Evolutionary conservation across 1,140 invertebrate species (phyloP).

Genomic region (Drosophila albomicans): DNA sequence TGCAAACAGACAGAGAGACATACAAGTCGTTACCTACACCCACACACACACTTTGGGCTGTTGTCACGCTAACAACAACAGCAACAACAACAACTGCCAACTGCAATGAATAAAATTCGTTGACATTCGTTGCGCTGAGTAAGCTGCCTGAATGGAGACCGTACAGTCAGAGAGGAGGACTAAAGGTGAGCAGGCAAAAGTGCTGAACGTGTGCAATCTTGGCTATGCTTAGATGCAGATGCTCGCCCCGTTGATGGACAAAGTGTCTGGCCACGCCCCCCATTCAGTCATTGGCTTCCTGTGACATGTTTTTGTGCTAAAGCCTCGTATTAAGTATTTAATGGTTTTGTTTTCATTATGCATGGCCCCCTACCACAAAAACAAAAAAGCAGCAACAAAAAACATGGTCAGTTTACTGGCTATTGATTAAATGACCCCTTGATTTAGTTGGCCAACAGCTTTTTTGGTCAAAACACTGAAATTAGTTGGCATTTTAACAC

Average conservation of each 20-base stretch:
- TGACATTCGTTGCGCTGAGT: constrained; percentile 76
- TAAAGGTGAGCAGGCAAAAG: neutral
- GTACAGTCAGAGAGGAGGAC: neutral
- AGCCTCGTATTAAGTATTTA: constrained; percentile 70
- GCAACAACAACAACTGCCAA: constrained; percentile 43
- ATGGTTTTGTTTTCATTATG: constrained; percentile 77
- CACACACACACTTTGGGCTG: constrained; percentile 29
- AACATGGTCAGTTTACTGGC: constrained; percentile 62
- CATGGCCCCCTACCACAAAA: constrained; percentile 24
- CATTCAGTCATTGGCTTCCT: constrained; percentile 51
- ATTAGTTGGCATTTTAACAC: constrained; percentile 84
- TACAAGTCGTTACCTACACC: constrained; percentile 42
- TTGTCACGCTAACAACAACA: constrained; percentile 38
- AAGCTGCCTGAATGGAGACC: constrained; percentile 37
- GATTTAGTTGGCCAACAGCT: constrained; percentile 45
- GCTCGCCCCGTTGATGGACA: constrained; percentile 45
- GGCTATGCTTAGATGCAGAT: constrained; percentile 55
- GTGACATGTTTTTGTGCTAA: constrained; percentile 67
- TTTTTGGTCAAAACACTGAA: constrained; percentile 75
- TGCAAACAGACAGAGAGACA: constrained; percentile 41
- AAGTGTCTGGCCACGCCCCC: constrained; percentile 58
- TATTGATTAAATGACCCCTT: constrained; percentile 70
- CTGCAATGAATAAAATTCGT: constrained; percentile 70
- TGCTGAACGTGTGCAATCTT: constrained; percentile 62
- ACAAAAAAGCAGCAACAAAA: constrained; percentile 37